Evolutionary conservation across 30 jellyfish, hydroid and myxozoan genomes (phyloP).

Genomic region (Calvadosia cruxmelitensis): DNA sequence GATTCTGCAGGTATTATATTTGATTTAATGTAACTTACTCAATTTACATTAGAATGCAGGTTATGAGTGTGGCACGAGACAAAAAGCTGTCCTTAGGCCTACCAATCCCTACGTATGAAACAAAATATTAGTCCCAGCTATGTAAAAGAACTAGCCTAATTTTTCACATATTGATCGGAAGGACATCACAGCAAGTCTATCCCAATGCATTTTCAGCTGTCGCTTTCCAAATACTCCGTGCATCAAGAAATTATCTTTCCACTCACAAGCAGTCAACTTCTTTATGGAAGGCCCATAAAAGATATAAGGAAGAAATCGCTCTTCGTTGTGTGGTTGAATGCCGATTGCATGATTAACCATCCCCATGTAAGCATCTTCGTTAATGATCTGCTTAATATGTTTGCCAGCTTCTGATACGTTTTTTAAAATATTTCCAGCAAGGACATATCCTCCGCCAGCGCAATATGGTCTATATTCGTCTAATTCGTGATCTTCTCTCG

Average conservation of each 20-base stretch:
- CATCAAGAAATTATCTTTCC: constrained; percentile 65
- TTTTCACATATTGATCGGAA: constrained; percentile 47
- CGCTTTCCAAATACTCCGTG: constrained; percentile 64
- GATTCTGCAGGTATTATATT: no score
- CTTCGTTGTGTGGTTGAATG: constrained; percentile 57
- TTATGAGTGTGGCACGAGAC: no score
- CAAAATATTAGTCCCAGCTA: no score
- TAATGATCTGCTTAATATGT: constrained; percentile 57
- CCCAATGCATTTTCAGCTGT: constrained; percentile 81
- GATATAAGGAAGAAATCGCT: constrained; percentile 82
- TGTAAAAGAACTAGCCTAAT: no score
- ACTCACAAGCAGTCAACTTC: constrained; percentile 64
- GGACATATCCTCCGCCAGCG: constrained; percentile 92
- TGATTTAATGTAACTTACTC: no score
- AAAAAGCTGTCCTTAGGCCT: no score
- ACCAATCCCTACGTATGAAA: no score
- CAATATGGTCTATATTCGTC: constrained; percentile 64
- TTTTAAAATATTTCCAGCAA: constrained; percentile 41
- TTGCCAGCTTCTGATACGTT: constrained; percentile 51
- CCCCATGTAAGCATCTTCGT: constrained; percentile 97
- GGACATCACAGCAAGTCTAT: constrained; percentile 49
- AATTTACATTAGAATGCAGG: no score
- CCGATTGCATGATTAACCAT: constrained; percentile 67
- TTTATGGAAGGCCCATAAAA: constrained; percentile 47
- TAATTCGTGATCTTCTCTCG: constrained; percentile 56